A percentile compares a stretch with the other conserved stretches of the same genome.
phyloP scores from a whole-genome alignment of 2,888 invertebrate species.

The Epinotia brunnichana region DNA sequence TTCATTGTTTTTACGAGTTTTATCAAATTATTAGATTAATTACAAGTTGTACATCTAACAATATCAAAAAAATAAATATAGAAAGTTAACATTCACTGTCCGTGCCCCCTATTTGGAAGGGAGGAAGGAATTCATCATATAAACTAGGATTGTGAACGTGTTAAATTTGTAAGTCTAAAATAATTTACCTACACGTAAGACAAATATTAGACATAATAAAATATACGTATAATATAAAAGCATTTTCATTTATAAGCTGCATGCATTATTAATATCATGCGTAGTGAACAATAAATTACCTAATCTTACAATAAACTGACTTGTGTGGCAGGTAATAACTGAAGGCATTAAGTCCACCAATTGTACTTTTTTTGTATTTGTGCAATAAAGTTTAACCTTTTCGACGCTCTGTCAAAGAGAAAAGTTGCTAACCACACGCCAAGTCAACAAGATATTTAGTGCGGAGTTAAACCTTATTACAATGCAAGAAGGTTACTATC shows the following conservation, averaged over 20 bases:
- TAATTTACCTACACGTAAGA: not conserved
- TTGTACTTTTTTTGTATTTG: not conserved
- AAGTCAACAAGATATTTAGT: too few species aligned
- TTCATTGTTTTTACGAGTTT: constrained; percentile 41
- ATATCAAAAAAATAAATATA: not conserved
- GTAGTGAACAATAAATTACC: constrained; percentile 14
- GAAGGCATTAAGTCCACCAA: too few species aligned
- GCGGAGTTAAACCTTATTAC: too few species aligned
- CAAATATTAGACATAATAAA: not conserved
- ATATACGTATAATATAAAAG: not conserved
- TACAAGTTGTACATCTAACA: too few species aligned
- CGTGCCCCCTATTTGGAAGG: not conserved
- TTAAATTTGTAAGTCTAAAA: not conserved
- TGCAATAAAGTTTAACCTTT: not conserved
- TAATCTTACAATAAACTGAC: not conserved
- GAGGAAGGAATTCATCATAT: too few species aligned
- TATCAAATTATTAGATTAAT: not conserved
- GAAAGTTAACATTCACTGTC: not conserved
- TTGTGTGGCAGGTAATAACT: too few species aligned
- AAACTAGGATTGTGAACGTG: not conserved
- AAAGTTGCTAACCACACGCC: too few species aligned
- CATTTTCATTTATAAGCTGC: constrained; percentile 6
- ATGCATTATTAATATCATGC: constrained; percentile 24
- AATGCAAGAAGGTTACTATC: too few species aligned
- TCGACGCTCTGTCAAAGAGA: too few species aligned